These are phyloP conservation scores for Girardinichthys multiradiatus DNA, from an alignment of 2,113 vertebrate genomes.

Conservation along the genomic window DNA sequence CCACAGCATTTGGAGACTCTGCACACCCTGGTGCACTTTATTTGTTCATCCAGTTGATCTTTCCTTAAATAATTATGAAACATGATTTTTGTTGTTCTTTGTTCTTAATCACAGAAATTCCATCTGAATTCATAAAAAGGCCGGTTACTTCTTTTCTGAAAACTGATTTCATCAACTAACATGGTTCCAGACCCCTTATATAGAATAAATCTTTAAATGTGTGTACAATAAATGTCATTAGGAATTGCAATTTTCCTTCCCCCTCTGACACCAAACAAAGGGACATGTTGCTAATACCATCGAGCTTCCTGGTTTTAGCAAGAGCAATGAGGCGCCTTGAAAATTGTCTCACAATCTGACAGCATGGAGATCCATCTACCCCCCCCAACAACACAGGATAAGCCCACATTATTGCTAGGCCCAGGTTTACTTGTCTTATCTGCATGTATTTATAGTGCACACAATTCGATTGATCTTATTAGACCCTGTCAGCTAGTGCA, in stretches of 20 bases:
- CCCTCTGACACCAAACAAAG: conserved; percentile 27
- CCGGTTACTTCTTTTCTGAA: background rate
- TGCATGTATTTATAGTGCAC: conserved; percentile 63
- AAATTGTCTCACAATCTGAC: conserved; percentile 28
- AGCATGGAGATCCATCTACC: conserved; percentile 24
- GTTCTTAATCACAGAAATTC: background rate
- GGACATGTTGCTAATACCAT: conserved; percentile 11
- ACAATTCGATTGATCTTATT: conserved; percentile 61
- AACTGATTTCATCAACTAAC: background rate
- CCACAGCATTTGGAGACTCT: conserved; percentile 51
- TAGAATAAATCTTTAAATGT: background rate
- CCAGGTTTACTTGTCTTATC: conserved; percentile 63
- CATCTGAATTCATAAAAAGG: background rate
- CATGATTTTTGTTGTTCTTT: background rate
- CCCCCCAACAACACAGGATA: background rate
- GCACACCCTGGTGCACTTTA: conserved; percentile 3
- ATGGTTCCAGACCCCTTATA: background rate
- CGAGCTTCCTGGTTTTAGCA: conserved; percentile 19
- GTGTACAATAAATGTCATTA: conserved; percentile 2
- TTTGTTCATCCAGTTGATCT: conserved; percentile 17
- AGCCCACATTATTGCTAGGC: conserved; percentile 20
- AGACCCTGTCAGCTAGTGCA: conserved; percentile 52
- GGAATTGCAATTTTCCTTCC: conserved; percentile 9
- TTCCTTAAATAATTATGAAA: background rate
- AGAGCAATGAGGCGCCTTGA: conserved; percentile 12